Conservation (phyloP, 1,140 invertebrate species). For the Lucilia sericata region DNA sequence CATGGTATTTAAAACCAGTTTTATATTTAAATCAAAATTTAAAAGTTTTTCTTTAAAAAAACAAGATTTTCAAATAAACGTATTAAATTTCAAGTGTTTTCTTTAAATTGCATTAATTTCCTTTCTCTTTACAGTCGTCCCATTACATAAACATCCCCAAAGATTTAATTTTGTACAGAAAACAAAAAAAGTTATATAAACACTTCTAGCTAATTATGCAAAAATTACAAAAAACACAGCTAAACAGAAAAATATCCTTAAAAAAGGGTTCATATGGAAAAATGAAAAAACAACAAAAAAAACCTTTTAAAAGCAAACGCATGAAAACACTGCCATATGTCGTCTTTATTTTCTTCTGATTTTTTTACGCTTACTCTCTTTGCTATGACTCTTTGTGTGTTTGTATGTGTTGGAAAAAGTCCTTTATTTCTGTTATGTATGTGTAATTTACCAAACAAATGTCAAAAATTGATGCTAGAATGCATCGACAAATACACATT, state of each 20-base stretch:
- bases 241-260: neutral
- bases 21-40: no score
- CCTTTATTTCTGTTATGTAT: neutral
- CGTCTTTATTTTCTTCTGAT: neutral
- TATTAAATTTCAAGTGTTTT: slow-evolving; percentile 7
- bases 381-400: neutral
- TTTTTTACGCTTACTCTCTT: neutral
- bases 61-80: neutral
- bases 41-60: no score
- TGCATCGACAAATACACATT: neutral
- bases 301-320: neutral
- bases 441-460: slow-evolving; percentile 10
- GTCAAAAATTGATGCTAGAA: slow-evolving; percentile 19
- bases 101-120: neutral
- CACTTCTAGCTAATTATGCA: neutral
- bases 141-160: neutral
- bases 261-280: neutral
- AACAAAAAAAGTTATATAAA: neutral
- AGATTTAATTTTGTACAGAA: neutral
- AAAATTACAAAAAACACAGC: neutral
- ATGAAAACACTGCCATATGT: neutral
- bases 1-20: no score
- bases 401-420: no score
- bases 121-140: neutral
- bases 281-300: neutral